Conservation (phyloP, 2,888 invertebrate genomes). For the Erpobdella octoculata region DNA sequence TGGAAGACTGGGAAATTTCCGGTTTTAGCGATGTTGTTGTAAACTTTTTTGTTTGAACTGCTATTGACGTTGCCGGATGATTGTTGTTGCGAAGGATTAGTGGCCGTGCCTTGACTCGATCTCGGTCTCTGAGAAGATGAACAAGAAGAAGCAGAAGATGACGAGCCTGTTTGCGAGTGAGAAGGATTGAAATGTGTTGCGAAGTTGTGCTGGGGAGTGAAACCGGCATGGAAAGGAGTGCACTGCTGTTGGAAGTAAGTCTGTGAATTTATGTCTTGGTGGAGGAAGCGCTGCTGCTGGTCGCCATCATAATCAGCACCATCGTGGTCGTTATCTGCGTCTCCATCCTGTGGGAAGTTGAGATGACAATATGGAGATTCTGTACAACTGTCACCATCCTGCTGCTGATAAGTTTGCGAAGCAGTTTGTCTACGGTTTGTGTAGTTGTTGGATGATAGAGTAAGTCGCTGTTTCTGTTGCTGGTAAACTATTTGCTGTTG, state of each 20-base stretch:
- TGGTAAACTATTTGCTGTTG: slow-evolving; percentile 11
- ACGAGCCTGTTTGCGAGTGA: slow-evolving; percentile 8
- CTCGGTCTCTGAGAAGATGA: slow-evolving; percentile 12
- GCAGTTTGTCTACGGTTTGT: not conserved
- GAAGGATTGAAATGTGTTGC: not conserved
- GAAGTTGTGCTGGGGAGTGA: not conserved
- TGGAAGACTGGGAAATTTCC: not conserved
- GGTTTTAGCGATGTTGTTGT: slow-evolving; percentile 11
- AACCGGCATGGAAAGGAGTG: not conserved
- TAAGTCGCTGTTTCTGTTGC: slow-evolving; percentile 1
- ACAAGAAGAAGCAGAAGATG: slow-evolving; percentile 19
- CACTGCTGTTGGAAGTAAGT: not conserved
- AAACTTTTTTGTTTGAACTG: not conserved
- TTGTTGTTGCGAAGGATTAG: not conserved
- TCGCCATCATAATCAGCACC: not conserved
- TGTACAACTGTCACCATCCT: slow-evolving; percentile 16
- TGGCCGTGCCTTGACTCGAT: not conserved
- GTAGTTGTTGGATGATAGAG: not conserved
- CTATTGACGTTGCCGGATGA: slow-evolving; percentile 1
- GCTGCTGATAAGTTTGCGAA: not conserved
- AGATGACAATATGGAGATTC: slow-evolving; percentile 24
- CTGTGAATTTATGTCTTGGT: not conserved
- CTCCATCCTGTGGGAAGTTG: slow-evolving; percentile 15
- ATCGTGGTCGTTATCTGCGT: not conserved
- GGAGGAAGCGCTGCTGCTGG: not conserved